These are phyloP conservation scores for Zeuzera pyrina DNA, from an alignment of 2,888 invertebrate genomes.

Conservation along the genomic window DNA sequence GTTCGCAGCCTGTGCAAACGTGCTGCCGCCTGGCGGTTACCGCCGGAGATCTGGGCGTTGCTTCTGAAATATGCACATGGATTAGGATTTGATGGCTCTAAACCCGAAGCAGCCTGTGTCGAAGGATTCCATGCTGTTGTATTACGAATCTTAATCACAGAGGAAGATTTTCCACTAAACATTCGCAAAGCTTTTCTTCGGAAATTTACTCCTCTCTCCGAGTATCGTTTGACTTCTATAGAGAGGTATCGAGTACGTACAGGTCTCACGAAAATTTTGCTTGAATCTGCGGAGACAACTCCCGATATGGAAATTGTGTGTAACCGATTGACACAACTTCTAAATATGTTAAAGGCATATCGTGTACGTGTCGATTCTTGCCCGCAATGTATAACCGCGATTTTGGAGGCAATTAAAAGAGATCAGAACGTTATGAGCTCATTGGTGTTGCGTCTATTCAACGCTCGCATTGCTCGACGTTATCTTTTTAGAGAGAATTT, in stretches of 20 bases:
- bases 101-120: constrained; percentile 4
- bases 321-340: constrained; percentile 18
- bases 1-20: constrained; percentile 7
- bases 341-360: constrained; percentile 28
- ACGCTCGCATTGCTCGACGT: constrained; percentile 30
- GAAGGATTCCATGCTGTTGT: constrained; percentile 9
- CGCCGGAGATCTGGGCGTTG: constrained; percentile 6
- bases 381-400: constrained; percentile 20
- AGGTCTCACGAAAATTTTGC: too few species aligned
- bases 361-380: constrained; percentile 21
- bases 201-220: too few species aligned
- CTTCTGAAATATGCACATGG: constrained; percentile 5
- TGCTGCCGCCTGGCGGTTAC: constrained; percentile 8
- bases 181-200: too few species aligned
- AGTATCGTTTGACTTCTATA: too few species aligned
- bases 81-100: constrained; percentile 7
- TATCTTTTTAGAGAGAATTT: constrained; percentile 32
- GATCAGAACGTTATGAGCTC: constrained; percentile 16
- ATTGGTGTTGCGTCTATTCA: constrained; percentile 27
- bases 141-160: too few species aligned
- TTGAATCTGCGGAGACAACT: constrained; percentile 6
- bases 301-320: constrained; percentile 11
- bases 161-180: too few species aligned
- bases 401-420: constrained; percentile 18
- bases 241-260: too few species aligned